Evolutionary conservation across 1,140 invertebrate species (phyloP).

Genomic region (Thereuonema tuberculata): DNA sequence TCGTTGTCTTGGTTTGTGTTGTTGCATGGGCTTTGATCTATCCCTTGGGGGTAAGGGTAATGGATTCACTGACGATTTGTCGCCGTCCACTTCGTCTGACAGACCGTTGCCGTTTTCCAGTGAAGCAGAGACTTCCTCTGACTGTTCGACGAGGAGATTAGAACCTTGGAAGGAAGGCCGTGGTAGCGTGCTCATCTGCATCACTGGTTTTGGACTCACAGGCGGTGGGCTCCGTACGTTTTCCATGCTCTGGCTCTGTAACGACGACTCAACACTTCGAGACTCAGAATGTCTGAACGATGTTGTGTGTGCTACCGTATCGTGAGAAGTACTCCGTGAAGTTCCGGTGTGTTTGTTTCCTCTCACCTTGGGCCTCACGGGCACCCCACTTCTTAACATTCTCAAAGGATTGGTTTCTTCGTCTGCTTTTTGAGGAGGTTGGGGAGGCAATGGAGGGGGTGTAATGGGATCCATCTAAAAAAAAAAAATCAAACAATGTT

Average conservation of each 20-base stretch:
- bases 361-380: slow-evolving; percentile 42
- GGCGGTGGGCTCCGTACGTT: background rate
- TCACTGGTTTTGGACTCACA: background rate
- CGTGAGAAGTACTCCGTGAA: slow-evolving; percentile 12
- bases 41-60: slow-evolving; percentile 73
- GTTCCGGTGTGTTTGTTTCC: slow-evolving; percentile 39
- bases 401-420: slow-evolving; percentile 51
- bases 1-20: slow-evolving; percentile 54
- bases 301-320: slow-evolving; percentile 1
- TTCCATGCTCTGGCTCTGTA: background rate
- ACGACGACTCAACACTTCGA: slow-evolving; percentile 1
- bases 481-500: background rate
- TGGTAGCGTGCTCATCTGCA: background rate
- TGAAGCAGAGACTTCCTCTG: background rate
- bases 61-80: slow-evolving; percentile 42
- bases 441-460: background rate
- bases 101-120: background rate
- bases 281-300: background rate
- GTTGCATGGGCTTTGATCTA: slow-evolving; percentile 47
- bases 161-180: no score
- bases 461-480: background rate
- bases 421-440: slow-evolving; percentile 23
- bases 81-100: background rate
- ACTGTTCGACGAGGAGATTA: background rate
- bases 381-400: slow-evolving; percentile 50